phyloP scores from a whole-genome alignment of 2,113 vertebrate species.

The Platichthys flesus region DNA sequence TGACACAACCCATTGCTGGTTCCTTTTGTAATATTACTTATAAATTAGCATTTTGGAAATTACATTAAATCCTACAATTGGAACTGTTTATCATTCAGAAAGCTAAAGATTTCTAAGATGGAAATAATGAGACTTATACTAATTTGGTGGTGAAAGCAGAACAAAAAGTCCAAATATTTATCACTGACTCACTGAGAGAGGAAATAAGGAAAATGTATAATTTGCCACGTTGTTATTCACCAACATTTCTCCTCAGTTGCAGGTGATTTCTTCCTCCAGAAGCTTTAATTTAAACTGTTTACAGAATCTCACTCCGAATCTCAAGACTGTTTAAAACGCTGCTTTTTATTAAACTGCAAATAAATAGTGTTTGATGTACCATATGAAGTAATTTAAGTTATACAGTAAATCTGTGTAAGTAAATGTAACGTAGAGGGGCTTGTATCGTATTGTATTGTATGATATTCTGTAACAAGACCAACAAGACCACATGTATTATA shows the following conservation, averaged over 20 bases:
- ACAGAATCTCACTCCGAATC: slow-evolving; percentile 55
- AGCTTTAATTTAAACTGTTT: slow-evolving; percentile 69
- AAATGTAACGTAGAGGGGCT: slow-evolving; percentile 70
- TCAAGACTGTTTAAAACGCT: slow-evolving; percentile 75
- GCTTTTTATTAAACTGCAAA: slow-evolving; percentile 65
- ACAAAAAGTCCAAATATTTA: not conserved
- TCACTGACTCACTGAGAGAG: not conserved
- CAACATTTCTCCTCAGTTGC: not conserved
- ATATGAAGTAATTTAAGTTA: slow-evolving; percentile 51
- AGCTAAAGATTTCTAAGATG: no score
- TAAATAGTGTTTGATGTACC: slow-evolving; percentile 63
- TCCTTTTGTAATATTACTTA: no score
- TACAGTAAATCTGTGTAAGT: slow-evolving; percentile 61
- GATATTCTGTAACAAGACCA: slow-evolving; percentile 45
- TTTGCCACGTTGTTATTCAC: not conserved
- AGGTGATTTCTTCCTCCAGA: slow-evolving; percentile 31
- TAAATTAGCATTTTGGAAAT: not conserved
- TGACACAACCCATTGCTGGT: not conserved
- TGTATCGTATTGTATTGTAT: slow-evolving; percentile 70
- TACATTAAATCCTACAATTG: not conserved
- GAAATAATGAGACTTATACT: not conserved
- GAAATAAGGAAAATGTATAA: not conserved
- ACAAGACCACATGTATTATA: slow-evolving; percentile 17
- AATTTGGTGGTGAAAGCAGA: not conserved
- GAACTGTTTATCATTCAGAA: no score